phyloP scores from a whole-genome alignment of 2,797 vertebrate species.

The Saguinus oedipus region DNA sequence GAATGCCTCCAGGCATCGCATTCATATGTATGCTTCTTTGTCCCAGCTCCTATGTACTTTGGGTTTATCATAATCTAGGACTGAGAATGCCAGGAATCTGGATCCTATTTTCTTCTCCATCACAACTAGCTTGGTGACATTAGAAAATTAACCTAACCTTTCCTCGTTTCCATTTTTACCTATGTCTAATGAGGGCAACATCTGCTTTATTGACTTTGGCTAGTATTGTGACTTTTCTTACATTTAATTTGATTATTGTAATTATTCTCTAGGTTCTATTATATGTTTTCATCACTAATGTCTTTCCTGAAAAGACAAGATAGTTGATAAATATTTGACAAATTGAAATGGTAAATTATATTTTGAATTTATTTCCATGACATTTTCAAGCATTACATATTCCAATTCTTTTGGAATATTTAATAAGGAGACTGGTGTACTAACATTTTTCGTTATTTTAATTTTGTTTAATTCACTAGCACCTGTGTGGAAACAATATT shows the following conservation, averaged over 20 bases:
- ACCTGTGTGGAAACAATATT: neutral
- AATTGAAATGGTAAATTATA: neutral
- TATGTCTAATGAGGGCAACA: neutral
- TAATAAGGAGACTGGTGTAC: neutral
- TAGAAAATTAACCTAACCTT: neutral
- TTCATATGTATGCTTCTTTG: neutral
- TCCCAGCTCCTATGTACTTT: neutral
- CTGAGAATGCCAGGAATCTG: neutral
- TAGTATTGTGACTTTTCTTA: neutral
- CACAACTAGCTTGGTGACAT: neutral
- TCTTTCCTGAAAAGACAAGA: neutral
- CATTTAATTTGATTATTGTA: neutral
- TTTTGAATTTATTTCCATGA: neutral
- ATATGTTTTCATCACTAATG: neutral
- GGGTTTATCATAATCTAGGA: neutral
- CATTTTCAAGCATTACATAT: neutral
- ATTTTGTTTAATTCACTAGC: neutral
- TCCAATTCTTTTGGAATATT: constrained; percentile 33
- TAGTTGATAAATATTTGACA: constrained; percentile 36
- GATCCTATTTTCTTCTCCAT: neutral
- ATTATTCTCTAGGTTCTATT: neutral
- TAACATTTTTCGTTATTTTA: constrained; percentile 18
- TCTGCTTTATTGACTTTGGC: neutral
- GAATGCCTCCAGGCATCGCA: neutral
- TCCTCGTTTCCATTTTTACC: neutral